Evolutionary conservation across 2,888 invertebrate genomes (phyloP).

Genomic region (Salpingus planirostris): DNA sequence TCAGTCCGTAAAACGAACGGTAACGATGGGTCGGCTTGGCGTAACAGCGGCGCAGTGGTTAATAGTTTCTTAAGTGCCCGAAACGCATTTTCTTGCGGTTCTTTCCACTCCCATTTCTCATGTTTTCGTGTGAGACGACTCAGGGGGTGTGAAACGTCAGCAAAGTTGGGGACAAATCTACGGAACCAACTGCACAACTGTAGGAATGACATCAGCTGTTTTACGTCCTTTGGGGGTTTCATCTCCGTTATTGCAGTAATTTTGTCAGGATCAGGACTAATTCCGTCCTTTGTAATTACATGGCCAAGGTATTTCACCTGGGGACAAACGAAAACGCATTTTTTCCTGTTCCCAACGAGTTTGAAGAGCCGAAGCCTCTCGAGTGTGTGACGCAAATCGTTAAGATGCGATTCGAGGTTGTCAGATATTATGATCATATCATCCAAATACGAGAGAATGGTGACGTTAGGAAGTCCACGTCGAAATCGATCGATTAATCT

Average conservation of each 20-base stretch:
- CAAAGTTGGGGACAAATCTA: conserved; percentile 12
- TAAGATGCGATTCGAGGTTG: conserved; percentile 18
- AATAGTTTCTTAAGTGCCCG: conserved; percentile 4
- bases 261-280: conserved; percentile 17
- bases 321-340: conserved; percentile 13
- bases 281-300: conserved; percentile 14
- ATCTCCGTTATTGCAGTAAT: conserved; percentile 12
- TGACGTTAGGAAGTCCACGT: conserved; percentile 14
- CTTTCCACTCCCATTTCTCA: not conserved
- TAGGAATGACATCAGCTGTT: conserved; percentile 16
- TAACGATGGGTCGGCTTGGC: conserved; percentile 19
- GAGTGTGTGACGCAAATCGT: conserved; percentile 17
- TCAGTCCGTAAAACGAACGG: conserved; percentile 3
- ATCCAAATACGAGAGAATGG: conserved; percentile 21
- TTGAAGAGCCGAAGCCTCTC: conserved; percentile 12
- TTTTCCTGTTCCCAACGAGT: conserved; percentile 15
- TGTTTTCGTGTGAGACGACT: not conserved
- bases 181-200: conserved; percentile 21
- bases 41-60: conserved; percentile 19
- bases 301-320: conserved; percentile 17
- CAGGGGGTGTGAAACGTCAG: conserved; percentile 1
- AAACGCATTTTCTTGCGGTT: not conserved
- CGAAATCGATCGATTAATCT: conserved; percentile 20
- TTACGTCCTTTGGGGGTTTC: conserved; percentile 13
- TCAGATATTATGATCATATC: conserved; percentile 21